Conservation (phyloP, 2,888 invertebrate species). For the Temnothorax rugatulus region DNA sequence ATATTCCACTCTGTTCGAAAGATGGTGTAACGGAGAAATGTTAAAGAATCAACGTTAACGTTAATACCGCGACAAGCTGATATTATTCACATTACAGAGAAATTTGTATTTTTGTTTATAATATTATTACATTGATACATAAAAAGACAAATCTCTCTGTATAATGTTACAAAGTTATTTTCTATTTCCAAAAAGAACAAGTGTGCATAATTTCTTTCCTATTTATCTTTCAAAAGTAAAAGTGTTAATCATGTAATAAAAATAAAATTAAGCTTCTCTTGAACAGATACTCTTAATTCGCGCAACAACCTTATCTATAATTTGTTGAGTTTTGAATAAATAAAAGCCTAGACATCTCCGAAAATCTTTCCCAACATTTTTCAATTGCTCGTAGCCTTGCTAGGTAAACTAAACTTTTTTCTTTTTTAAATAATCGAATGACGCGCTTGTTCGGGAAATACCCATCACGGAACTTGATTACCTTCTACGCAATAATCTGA, state of each 20-base stretch:
- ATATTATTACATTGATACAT: conserved; percentile 39
- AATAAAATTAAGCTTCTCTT: neutral
- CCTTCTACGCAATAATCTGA: conserved; percentile 73
- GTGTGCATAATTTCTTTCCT: neutral
- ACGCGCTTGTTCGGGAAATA: conserved; percentile 74
- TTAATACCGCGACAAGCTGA: neutral
- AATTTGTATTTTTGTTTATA: conserved; percentile 34
- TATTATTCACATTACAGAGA: conserved; percentile 11
- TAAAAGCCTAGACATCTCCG: neutral
- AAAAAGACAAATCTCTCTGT: neutral
- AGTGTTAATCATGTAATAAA: neutral
- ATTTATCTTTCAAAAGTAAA: neutral
- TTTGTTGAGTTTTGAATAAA: neutral
- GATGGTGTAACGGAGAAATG: neutral
- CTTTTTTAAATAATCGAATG: conserved; percentile 46
- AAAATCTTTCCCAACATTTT: neutral
- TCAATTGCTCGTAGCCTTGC: neutral
- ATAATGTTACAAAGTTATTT: neutral
- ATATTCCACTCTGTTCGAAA: conserved; percentile 4
- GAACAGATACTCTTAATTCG: neutral
- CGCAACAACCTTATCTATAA: neutral
- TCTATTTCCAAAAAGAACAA: neutral
- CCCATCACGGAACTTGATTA: conserved; percentile 78
- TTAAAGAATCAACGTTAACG: neutral
- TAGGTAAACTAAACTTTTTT: conserved; percentile 50